Percentiles rank a stretch among this genome's conserved stretches.
phyloP scores from a whole-genome alignment of 2,797 vertebrate genomes.

The Oreochromis grahami region DNA sequence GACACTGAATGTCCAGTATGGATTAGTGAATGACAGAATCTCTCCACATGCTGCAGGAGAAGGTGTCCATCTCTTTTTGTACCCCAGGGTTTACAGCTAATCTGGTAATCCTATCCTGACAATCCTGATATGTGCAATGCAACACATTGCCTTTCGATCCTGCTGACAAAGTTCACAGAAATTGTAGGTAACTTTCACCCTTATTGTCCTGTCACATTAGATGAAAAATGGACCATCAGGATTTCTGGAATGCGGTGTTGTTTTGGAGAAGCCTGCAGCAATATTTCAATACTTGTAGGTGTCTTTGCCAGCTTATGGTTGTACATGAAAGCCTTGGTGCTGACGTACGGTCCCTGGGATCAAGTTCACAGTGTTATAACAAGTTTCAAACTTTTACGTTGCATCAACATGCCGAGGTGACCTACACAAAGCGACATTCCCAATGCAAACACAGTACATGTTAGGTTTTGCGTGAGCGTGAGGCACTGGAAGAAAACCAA shows the following conservation, averaged over 20 bases:
- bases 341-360: not conserved
- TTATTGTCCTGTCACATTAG: constrained; percentile 61
- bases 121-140: constrained; percentile 31
- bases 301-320: not conserved
- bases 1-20: constrained; percentile 36
- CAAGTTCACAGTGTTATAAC: constrained; percentile 1
- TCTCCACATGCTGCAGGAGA: constrained; percentile 40
- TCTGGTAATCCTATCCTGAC: constrained; percentile 62
- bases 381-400: constrained; percentile 2
- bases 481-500: constrained; percentile 15
- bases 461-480: constrained; percentile 7
- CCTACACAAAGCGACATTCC: constrained; percentile 22
- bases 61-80: constrained; percentile 32
- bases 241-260: constrained; percentile 50
- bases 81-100: constrained; percentile 20
- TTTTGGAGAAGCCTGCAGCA: constrained; percentile 52
- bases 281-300: constrained; percentile 12
- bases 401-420: not conserved
- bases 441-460: constrained; percentile 29
- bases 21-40: constrained; percentile 63
- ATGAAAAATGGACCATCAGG: constrained; percentile 55
- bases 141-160: constrained; percentile 14
- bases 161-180: constrained; percentile 53
- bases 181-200: constrained; percentile 64
- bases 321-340: not conserved